Percentiles rank a stretch among this genome's conserved stretches.
Evolutionary conservation across 2,888 invertebrate genomes (phyloP).

Genomic region (Augiades crinisus): DNA sequence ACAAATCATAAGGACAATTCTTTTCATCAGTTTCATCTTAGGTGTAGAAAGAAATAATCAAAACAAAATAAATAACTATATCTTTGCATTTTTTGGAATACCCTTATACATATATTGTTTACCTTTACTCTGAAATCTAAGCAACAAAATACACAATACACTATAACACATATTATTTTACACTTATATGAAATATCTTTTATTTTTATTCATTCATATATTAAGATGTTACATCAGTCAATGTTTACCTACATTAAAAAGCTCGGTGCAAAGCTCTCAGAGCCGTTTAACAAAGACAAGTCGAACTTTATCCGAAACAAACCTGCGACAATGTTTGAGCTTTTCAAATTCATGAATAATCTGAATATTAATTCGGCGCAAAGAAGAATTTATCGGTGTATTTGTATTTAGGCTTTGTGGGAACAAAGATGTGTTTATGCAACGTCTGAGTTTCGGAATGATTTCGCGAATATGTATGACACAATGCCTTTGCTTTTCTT

Average conservation of each 20-base stretch:
- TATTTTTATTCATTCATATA: too few species aligned
- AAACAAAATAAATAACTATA: too few species aligned
- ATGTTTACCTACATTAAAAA: constrained; percentile 13
- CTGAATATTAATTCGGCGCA: constrained; percentile 23
- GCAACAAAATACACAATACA: too few species aligned
- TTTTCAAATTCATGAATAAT: constrained; percentile 27
- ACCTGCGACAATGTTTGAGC: constrained; percentile 25
- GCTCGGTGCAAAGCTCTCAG: constrained; percentile 11
- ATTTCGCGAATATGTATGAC: constrained; percentile 2
- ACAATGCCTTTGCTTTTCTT: not conserved
- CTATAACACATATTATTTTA: too few species aligned
- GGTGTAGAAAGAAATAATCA: too few species aligned
- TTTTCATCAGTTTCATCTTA: too few species aligned
- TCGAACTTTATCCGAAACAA: constrained; percentile 22
- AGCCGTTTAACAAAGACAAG: constrained; percentile 13
- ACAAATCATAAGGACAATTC: too few species aligned
- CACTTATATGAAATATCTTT: too few species aligned
- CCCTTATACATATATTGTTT: too few species aligned
- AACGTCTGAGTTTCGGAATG: constrained; percentile 7
- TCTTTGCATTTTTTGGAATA: too few species aligned
- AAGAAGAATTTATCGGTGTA: constrained; percentile 20
- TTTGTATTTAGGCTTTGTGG: constrained; percentile 19
- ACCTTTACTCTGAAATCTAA: too few species aligned
- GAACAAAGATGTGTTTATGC: constrained; percentile 9
- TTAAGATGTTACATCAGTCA: too few species aligned